Base-by-base conservation (phyloP, 2,113 vertebrate genomes). In the Eublepharis macularius region DNA sequence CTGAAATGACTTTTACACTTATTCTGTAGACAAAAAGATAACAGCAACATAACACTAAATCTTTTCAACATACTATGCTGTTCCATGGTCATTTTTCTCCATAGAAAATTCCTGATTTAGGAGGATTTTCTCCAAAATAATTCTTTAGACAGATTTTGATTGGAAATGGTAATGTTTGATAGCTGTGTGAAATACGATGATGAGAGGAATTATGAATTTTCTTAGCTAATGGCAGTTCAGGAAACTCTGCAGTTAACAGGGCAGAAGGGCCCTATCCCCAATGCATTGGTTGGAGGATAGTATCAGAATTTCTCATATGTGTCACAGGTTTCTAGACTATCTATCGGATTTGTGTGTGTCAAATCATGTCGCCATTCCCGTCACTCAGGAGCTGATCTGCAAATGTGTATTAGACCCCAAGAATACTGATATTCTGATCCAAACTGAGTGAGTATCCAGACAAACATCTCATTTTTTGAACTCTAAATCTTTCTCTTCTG, bases 351-450 rank as follows among this genome's bases (percentile, higher is more conserved):
- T 99, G 81, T 99, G 99, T 9, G 99, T 99, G 82, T 99, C 99
- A 90, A 99, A 99, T 94, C 97, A 98, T 78, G 97, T 99, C 2
- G 99, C 99, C 85, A 99, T 99, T 83, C 98, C 99, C 0, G 98
- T 99, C 85, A 99, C 99, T 0, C 99, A 99, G 95, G 99, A 99
- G 93, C 97, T 99, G 86, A 99, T 99, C 94, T 99, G 99, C 93
- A 99, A 99, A 92, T 99, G 98, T 77, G 98, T 99, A 76, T 95
- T 99, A 94, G 98, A 99, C 76, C 97, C 98, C 0, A 98, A 97
- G 91, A 99, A 99, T 95, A 98, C 98, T 0, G 99, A 99, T 93
- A 99, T 99, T 91, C 98, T 99, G 91, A 99, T 99, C 93, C 98
- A 98, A 93, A 99, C 99, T 0, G 98, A 99, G 99, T 99, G 93